Evolutionary conservation across 2,888 invertebrate genomes (phyloP).

Genomic region (Erynnis tages): DNA sequence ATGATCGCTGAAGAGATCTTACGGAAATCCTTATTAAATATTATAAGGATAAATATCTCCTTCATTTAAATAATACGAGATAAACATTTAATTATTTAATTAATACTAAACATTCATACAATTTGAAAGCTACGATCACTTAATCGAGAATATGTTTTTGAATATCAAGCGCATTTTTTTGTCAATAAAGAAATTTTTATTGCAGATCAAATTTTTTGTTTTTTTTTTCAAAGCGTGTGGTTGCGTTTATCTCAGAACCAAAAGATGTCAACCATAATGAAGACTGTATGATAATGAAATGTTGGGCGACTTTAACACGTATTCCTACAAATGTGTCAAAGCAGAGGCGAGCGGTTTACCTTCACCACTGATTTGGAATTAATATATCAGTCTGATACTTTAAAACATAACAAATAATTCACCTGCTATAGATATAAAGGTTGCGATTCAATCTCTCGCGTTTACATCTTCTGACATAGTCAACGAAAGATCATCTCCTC

Average conservation of each 20-base stretch:
- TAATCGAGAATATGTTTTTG: too few species aligned
- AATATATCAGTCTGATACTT: constrained; percentile 34
- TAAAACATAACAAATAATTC: constrained; percentile 33
- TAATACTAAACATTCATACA: too few species aligned
- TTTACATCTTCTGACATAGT: constrained; percentile 31
- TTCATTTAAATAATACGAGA: too few species aligned
- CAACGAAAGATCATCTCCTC: constrained; percentile 32
- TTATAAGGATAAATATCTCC: too few species aligned
- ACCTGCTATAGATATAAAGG: constrained; percentile 41
- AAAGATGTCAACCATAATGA: neutral
- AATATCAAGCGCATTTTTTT: too few species aligned
- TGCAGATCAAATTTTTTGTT: too few species aligned
- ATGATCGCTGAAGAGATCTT: too few species aligned
- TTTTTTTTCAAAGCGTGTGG: too few species aligned
- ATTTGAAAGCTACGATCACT: too few species aligned
- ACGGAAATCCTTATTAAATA: too few species aligned
- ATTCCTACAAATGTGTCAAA: constrained; percentile 1
- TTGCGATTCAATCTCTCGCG: constrained; percentile 27
- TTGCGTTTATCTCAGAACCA: neutral
- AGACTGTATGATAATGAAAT: neutral
- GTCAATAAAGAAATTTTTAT: too few species aligned
- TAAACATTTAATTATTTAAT: too few species aligned
- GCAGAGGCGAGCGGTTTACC: constrained; percentile 45
- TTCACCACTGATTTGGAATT: constrained; percentile 42
- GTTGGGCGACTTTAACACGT: constrained; percentile 4